Percentiles rank a stretch among this genome's conserved stretches.
These are phyloP conservation scores for Timandra comae DNA, from an alignment of 2,888 invertebrate species.

Conservation along the genomic window DNA sequence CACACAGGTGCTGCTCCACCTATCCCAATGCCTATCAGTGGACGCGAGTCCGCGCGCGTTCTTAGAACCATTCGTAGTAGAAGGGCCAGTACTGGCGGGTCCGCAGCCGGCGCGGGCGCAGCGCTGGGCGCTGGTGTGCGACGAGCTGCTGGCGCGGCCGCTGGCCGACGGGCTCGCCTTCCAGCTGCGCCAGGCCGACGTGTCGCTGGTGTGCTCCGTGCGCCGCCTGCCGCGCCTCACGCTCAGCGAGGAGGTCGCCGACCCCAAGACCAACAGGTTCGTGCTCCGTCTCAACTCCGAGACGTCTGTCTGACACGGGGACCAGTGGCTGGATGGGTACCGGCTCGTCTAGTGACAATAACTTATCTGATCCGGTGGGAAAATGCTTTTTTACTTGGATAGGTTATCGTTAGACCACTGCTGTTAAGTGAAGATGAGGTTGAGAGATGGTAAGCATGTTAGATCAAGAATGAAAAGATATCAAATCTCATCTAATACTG, in stretches of 20 bases:
- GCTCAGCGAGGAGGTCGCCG: slow-evolving; percentile 96
- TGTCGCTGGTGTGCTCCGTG: slow-evolving; percentile 92
- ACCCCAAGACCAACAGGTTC: slow-evolving; percentile 97
- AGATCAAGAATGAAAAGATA: no score
- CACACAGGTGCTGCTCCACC: slow-evolving; percentile 87
- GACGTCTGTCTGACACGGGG: slow-evolving; percentile 91
- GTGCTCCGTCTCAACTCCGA: slow-evolving; percentile 95
- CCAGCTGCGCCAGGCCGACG: slow-evolving; percentile 94
- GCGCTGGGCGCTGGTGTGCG: slow-evolving; percentile 97
- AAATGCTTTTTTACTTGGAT: no score
- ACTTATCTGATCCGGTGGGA: no score
- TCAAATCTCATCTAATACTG: no score
- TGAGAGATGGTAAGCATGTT: no score
- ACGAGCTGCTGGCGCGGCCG: slow-evolving; percentile 91
- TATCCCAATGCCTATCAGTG: slow-evolving; percentile 93
- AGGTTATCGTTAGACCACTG: no score
- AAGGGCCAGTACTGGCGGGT: slow-evolving; percentile 89
- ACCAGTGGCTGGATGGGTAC: slow-evolving; percentile 36
- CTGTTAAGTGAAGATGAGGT: no score
- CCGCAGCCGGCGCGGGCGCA: slow-evolving; percentile 89
- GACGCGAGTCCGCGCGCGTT: slow-evolving; percentile 97
- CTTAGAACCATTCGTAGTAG: slow-evolving; percentile 92
- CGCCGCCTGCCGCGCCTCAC: slow-evolving; percentile 94
- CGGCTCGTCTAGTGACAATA: slow-evolving; percentile 66
- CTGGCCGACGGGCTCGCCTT: slow-evolving; percentile 90